Evolutionary conservation across 1,140 invertebrate species (phyloP), one percentile per base, ranked within the genome.

Genomic region (Leptopilina clavipes): DNA sequence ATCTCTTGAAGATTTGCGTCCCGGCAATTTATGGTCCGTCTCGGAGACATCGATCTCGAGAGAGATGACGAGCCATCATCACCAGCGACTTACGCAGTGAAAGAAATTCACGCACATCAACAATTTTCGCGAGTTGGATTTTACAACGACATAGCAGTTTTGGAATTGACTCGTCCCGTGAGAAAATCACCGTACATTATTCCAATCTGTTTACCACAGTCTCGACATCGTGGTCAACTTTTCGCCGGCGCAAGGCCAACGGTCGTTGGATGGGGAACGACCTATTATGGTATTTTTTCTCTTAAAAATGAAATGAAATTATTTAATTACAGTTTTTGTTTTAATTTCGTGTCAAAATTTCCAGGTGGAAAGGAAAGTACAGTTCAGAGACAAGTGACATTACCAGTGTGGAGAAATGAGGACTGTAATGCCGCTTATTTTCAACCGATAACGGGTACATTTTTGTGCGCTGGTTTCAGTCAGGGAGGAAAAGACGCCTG

Each of bases 401-500:
- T 98, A 25, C 97, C 97, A 0, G 94, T 98, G 17, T 98, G 97
- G 97, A 93, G 95, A 71, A 98, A 97, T 86, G 94, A 95, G 77
- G 96, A 98, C 81, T 97, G 97, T 85, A 95, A 98, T 88, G 91
- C 94, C 52, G 96, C 96, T 11, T 98, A 97, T 87, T 97, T 97
- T 89, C 97, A 98, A 85, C 95, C 96, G 6, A 98, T 98, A 78
- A 97, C 96, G 2, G 93, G 94, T 40, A 96, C 95, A 77, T 98
- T 98, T 89, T 89, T 98, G 1, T 98, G 97, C 85, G 97, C 97
- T 40, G 97, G 97, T 0, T 96, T 96, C 82, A 94, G 94, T 7
- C 94, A 97, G 83, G 97, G 97, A 2, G 97, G 97, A 0, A 96
- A 96, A 65, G 97, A 98, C 86, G 97, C 97, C 14, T 98, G 97